phyloP scores from a whole-genome alignment of 2,888 invertebrate genomes.

The Schrankia costaestrigalis region DNA sequence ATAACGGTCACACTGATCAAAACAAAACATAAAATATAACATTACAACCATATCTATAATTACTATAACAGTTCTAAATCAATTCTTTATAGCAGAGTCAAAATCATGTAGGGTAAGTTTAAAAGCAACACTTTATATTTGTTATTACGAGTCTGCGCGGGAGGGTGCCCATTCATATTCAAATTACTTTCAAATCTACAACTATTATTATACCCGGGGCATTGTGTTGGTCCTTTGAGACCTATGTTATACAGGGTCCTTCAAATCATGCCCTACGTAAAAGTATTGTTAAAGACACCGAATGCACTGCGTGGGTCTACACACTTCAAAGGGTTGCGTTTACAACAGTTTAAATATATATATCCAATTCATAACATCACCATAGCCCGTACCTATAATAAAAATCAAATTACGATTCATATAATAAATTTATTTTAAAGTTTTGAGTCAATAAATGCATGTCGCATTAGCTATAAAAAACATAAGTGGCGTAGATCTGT shows the following conservation, averaged over 20 bases:
- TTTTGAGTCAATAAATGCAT: conserved; percentile 51
- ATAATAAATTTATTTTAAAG: conserved; percentile 49
- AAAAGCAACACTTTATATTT: conserved; percentile 78
- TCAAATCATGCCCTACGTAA: conserved; percentile 67
- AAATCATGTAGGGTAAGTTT: conserved; percentile 66
- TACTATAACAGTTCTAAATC: conserved; percentile 59
- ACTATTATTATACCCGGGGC: conserved; percentile 75
- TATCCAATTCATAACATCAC: conserved; percentile 58
- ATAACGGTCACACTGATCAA: conserved; percentile 30
- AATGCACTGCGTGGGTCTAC: conserved; percentile 53
- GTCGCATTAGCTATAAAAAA: conserved; percentile 73
- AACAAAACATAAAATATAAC: conserved; percentile 29
- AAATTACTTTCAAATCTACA: conserved; percentile 79
- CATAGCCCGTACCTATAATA: conserved; percentile 50
- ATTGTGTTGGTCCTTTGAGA: conserved; percentile 75
- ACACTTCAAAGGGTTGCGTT: conserved; percentile 66
- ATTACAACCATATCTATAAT: conserved; percentile 56
- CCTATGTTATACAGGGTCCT: conserved; percentile 75
- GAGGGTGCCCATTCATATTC: conserved; percentile 78
- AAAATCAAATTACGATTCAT: conserved; percentile 44
- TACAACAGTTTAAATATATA: conserved; percentile 71
- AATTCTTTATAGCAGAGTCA: conserved; percentile 72
- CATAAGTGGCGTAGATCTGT: conserved; percentile 58
- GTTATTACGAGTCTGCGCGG: conserved; percentile 74
- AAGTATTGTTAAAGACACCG: conserved; percentile 60